Conservation (phyloP, 2,797 vertebrate species). For the Poeciliopsis presidionis region DNA sequence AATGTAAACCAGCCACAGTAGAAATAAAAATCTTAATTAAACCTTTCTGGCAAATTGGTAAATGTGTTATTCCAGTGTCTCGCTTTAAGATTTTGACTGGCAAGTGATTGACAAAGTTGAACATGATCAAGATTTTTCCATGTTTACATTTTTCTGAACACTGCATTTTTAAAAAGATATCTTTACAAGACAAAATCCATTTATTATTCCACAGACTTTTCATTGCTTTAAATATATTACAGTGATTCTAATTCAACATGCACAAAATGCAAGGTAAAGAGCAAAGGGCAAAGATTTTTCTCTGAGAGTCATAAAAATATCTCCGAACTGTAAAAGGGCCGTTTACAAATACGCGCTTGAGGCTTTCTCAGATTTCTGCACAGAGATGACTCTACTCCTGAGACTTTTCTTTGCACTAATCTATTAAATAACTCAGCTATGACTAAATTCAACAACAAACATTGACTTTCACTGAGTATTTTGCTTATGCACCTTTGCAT, state of each 20-base stretch:
- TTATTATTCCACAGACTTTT: conserved; percentile 41
- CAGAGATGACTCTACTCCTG: conserved; percentile 5
- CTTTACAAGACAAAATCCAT: conserved; percentile 49
- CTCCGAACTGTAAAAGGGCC: conserved; percentile 44
- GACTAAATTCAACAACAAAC: conserved; percentile 35
- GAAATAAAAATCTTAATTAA: conserved; percentile 31
- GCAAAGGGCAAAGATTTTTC: conserved; percentile 31
- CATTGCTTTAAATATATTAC: conserved; percentile 52
- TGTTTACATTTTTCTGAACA: conserved; percentile 25
- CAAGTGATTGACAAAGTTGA: conserved; percentile 39
- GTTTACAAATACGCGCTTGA: conserved; percentile 30
- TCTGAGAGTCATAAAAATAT: conserved; percentile 41
- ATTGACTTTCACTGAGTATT: conserved; percentile 11
- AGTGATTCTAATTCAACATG: conserved; percentile 56
- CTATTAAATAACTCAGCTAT: conserved; percentile 37
- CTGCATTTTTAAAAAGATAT: conserved; percentile 41
- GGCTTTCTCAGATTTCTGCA: neutral
- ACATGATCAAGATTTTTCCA: conserved; percentile 23
- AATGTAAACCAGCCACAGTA: conserved; percentile 30
- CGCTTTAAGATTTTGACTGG: conserved; percentile 10
- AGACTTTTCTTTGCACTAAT: conserved; percentile 14
- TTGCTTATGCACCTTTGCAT: conserved; percentile 54
- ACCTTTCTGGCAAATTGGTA: conserved; percentile 10
- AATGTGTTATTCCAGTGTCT: conserved; percentile 10
- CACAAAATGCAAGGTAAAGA: conserved; percentile 47